phyloP scores from a whole-genome alignment of 2,113 vertebrate species.

The Lampris incognitus region DNA sequence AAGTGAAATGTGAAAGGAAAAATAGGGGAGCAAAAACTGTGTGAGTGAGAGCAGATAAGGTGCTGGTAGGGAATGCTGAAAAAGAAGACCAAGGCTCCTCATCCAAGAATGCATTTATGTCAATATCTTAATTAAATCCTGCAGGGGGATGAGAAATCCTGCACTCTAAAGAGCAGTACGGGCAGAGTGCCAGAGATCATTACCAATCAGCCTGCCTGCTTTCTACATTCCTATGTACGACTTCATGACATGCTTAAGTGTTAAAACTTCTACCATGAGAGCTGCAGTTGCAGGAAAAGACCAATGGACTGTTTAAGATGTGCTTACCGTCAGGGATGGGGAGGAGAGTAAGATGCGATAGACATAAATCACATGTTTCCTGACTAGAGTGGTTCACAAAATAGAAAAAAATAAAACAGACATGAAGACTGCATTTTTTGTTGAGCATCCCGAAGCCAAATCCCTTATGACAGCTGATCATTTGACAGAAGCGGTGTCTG shows the following conservation, averaged over 20 bases:
- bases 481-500: slow-evolving; percentile 31
- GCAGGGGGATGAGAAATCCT: slow-evolving; percentile 52
- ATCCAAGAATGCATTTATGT: slow-evolving; percentile 72
- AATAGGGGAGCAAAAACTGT: slow-evolving; percentile 17
- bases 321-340: slow-evolving; percentile 42
- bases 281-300: slow-evolving; percentile 16
- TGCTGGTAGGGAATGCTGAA: slow-evolving; percentile 48
- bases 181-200: slow-evolving; percentile 76
- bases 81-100: slow-evolving; percentile 36
- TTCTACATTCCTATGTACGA: slow-evolving; percentile 62
- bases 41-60: slow-evolving; percentile 26
- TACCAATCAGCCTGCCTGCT: slow-evolving; percentile 71
- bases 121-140: slow-evolving; percentile 80
- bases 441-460: slow-evolving; percentile 44
- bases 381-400: slow-evolving; percentile 36
- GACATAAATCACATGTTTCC: slow-evolving; percentile 36
- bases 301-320: slow-evolving; percentile 60
- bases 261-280: slow-evolving; percentile 54
- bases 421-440: neutral
- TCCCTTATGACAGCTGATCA: slow-evolving; percentile 56
- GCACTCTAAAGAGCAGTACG: slow-evolving; percentile 70
- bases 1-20: slow-evolving; percentile 17
- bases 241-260: slow-evolving; percentile 69
- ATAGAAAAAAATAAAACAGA: slow-evolving; percentile 36
- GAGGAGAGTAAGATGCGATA: slow-evolving; percentile 39